These are phyloP conservation scores for Platycheirus rosarum DNA, from an alignment of 2,888 invertebrate genomes.

Conservation along the genomic window DNA sequence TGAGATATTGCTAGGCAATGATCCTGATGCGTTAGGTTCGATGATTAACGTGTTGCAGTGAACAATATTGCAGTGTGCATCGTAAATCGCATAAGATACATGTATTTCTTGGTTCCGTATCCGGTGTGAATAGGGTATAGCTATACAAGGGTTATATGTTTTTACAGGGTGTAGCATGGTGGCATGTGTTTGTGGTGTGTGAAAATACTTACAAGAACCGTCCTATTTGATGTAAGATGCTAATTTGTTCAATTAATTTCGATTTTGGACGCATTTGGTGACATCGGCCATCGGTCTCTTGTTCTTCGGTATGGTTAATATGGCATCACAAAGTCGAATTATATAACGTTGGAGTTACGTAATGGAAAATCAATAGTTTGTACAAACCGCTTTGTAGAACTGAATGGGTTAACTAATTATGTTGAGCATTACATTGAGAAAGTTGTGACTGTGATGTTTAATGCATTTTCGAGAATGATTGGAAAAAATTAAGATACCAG, in stretches of 20 bases:
- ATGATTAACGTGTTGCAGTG: constrained; percentile 69
- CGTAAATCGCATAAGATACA: constrained; percentile 63
- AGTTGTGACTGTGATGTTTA: not conserved
- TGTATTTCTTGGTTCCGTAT: constrained; percentile 44
- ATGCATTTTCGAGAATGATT: too few relatives aligned
- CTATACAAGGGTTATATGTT: too few relatives aligned
- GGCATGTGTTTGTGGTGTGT: constrained; percentile 6
- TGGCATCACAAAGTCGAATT: constrained; percentile 6
- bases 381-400: not conserved
- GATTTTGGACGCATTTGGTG: constrained; percentile 29
- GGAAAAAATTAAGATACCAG: too few relatives aligned
- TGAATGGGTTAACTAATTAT: not conserved
- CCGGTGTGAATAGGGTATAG: too few relatives aligned
- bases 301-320: constrained; percentile 8
- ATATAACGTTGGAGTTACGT: not conserved
- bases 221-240: constrained; percentile 71
- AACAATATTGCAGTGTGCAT: constrained; percentile 61
- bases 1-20: constrained; percentile 64
- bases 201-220: constrained; percentile 52
- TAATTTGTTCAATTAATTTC: constrained; percentile 70
- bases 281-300: constrained; percentile 39
- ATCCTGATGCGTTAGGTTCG: constrained; percentile 67
- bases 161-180: too few relatives aligned
- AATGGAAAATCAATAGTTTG: constrained; percentile 37
- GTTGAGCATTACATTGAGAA: not conserved